Percentiles rank a stretch among this genome's conserved stretches.
Evolutionary conservation across 1,140 invertebrate genomes (phyloP).

Genomic region (Potamilus streckersoni): DNA sequence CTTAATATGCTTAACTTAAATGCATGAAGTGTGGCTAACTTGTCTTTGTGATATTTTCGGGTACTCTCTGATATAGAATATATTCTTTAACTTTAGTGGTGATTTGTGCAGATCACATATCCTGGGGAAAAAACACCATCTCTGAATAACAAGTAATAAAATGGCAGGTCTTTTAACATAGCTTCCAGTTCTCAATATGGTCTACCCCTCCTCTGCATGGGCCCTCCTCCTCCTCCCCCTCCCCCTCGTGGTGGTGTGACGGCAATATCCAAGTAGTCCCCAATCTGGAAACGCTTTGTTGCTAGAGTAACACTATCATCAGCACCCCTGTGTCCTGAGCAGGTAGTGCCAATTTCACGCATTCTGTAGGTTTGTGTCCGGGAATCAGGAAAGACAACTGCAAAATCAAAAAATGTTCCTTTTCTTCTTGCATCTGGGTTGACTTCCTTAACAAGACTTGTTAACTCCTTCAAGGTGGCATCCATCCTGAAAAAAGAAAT

Average conservation of each 20-base stretch:
- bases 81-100: too few relatives aligned
- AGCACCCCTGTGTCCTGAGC: slow-evolving; percentile 86
- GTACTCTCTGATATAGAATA: too few relatives aligned
- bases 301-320: slow-evolving; percentile 70
- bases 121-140: too few relatives aligned
- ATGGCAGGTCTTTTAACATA: too few relatives aligned
- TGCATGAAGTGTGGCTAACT: too few relatives aligned
- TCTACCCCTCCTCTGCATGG: slow-evolving; percentile 32
- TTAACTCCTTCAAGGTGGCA: slow-evolving; percentile 95
- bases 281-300: slow-evolving; percentile 72
- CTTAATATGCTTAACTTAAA: too few relatives aligned
- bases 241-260: slow-evolving; percentile 82
- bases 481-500: slow-evolving; percentile 77
- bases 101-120: too few relatives aligned
- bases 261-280: slow-evolving; percentile 96
- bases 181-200: slow-evolving; percentile 28
- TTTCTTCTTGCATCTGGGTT: slow-evolving; percentile 95
- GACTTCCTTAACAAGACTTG: slow-evolving; percentile 95
- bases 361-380: slow-evolving; percentile 84
- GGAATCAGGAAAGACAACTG: slow-evolving; percentile 91
- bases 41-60: too few relatives aligned
- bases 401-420: slow-evolving; percentile 99
- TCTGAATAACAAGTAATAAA: too few relatives aligned
- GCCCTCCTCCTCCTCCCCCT: slow-evolving; percentile 32
- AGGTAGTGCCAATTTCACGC: slow-evolving; percentile 94